A percentile compares a stretch with the other conserved stretches of the same genome.
Evolutionary conservation across 2,888 invertebrate genomes (phyloP).

Genomic region (Xestia c-nigrum): DNA sequence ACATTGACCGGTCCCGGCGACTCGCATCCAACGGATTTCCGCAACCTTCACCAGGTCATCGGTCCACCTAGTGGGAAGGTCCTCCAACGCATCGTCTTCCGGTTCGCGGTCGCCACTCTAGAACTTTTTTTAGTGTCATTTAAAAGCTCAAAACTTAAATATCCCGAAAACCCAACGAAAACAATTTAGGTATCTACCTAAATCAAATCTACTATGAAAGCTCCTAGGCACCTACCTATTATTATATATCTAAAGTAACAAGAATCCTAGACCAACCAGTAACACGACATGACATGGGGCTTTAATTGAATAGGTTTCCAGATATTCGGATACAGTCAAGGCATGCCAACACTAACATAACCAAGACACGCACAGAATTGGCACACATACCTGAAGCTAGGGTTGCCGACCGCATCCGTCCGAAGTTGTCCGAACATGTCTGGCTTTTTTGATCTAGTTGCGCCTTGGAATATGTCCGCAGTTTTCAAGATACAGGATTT

Average conservation of each 20-base stretch:
- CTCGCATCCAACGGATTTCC: too few species aligned
- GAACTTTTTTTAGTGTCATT: too few species aligned
- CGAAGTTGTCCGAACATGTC: not conserved
- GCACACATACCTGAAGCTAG: not conserved
- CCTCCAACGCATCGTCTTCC: too few species aligned
- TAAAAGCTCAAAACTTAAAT: not conserved
- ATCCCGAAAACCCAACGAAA: too few species aligned
- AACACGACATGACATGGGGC: not conserved
- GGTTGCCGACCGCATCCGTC: not conserved
- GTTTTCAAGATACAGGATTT: not conserved
- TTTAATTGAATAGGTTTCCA: slow-evolving; percentile 1
- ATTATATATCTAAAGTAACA: not conserved
- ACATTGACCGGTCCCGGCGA: too few species aligned
- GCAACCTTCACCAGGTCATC: too few species aligned
- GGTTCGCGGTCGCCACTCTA: too few species aligned
- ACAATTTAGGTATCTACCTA: not conserved
- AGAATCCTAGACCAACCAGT: not conserved
- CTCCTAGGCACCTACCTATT: not conserved
- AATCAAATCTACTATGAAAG: not conserved
- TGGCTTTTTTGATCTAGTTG: not conserved
- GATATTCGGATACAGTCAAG: not conserved
- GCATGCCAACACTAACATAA: not conserved
- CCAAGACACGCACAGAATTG: not conserved
- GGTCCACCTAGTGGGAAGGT: too few species aligned
- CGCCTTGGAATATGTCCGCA: not conserved